Conservation (phyloP, 1,140 invertebrate genomes). For the Cotesia chilonis region DNA sequence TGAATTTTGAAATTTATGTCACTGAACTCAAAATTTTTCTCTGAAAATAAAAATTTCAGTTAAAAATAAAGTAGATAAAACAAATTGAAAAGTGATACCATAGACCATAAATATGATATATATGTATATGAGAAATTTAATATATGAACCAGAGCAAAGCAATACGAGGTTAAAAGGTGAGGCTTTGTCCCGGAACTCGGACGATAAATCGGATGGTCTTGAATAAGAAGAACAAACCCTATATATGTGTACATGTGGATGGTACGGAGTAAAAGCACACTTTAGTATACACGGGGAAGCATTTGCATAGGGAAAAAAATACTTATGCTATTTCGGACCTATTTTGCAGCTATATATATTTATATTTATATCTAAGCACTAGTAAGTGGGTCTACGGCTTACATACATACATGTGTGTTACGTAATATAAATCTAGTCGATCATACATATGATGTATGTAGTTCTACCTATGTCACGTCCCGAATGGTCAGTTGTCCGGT, state of each 20-base stretch:
- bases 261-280: neutral
- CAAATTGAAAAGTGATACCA: no score
- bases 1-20: no score
- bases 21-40: no score
- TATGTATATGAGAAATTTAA: no score
- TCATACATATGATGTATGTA: neutral
- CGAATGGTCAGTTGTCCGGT: slow-evolving; percentile 28
- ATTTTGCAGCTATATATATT: slow-evolving; percentile 1
- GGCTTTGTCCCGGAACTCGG: slow-evolving; percentile 16
- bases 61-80: no score
- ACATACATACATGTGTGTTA: neutral
- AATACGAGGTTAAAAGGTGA: slow-evolving; percentile 13
- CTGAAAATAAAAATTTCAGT: no score
- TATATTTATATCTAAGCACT: slow-evolving; percentile 7
- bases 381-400: slow-evolving; percentile 3
- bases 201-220: slow-evolving; percentile 38
- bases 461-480: slow-evolving; percentile 3
- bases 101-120: no score
- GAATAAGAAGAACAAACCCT: slow-evolving; percentile 24
- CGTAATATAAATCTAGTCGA: neutral
- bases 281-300: slow-evolving; percentile 2
- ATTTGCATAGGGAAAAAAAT: slow-evolving; percentile 29
- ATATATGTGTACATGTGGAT: no score
- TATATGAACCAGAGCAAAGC: no score
- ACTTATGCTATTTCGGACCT: slow-evolving; percentile 1